phyloP scores from a whole-genome alignment of 1,140 invertebrate species.

The Daktulosphaira vitifoliae region DNA sequence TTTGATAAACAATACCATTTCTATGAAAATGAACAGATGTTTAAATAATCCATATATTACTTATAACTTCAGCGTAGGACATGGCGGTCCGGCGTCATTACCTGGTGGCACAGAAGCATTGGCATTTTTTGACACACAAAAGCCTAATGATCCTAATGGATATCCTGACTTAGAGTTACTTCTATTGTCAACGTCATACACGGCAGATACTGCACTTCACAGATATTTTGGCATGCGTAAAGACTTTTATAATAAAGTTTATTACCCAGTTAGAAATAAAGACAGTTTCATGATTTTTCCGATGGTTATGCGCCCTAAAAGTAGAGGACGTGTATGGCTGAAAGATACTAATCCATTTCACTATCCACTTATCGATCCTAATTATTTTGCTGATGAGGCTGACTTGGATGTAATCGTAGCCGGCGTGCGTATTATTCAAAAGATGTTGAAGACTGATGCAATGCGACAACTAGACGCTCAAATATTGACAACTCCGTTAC shows the following conservation, averaged over 20 bases:
- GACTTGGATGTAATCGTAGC: conserved; percentile 43
- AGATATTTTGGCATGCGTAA: conserved; percentile 43
- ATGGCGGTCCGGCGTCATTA: conserved; percentile 42
- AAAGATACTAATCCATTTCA: conserved; percentile 49
- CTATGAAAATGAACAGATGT: conserved; percentile 50
- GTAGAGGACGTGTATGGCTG: conserved; percentile 46
- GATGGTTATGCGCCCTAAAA: conserved; percentile 47
- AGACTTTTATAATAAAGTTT: conserved; percentile 37
- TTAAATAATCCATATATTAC: conserved; percentile 56
- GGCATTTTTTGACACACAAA: conserved; percentile 46
- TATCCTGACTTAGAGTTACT: conserved; percentile 43
- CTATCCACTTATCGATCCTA: conserved; percentile 54
- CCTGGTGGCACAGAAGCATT: conserved; percentile 45
- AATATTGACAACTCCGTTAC: conserved; percentile 43
- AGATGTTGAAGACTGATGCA: conserved; percentile 52
- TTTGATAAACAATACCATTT: conserved; percentile 46
- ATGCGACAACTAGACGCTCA: conserved; percentile 55
- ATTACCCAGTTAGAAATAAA: conserved; percentile 36
- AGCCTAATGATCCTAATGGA: conserved; percentile 40
- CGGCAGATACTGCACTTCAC: conserved; percentile 57
- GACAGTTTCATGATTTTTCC: conserved; percentile 47
- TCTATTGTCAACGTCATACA: conserved; percentile 44
- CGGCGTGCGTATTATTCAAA: conserved; percentile 58
- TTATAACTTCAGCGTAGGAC: conserved; percentile 40
- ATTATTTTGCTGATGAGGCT: conserved; percentile 44